Evolutionary conservation across 2,113 vertebrate species (phyloP).

Genomic region (Brevimyrus niger): DNA sequence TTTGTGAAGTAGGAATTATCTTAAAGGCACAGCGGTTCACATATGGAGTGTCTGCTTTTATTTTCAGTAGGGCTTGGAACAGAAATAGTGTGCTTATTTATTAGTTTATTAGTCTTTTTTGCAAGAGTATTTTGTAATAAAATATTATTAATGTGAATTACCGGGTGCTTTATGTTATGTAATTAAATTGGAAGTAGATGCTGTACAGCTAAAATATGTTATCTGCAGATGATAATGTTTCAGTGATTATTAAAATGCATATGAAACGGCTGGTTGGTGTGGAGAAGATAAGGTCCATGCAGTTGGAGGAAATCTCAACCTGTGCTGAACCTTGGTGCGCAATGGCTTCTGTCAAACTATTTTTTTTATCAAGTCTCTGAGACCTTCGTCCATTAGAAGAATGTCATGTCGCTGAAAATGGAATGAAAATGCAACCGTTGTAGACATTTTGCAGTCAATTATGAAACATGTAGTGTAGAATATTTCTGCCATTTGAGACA

Average conservation of each 20-base stretch:
- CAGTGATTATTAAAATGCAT: neutral
- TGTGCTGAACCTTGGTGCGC: neutral
- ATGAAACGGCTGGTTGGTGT: neutral
- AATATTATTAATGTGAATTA: neutral
- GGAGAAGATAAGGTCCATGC: neutral
- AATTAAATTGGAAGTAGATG: neutral
- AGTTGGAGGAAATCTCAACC: neutral
- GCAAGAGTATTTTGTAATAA: neutral
- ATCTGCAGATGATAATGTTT: neutral
- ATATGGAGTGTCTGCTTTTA: neutral
- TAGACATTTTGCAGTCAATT: neutral
- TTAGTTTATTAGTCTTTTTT: neutral
- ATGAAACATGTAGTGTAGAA: neutral
- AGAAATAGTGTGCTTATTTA: neutral
- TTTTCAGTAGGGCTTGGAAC: constrained; percentile 1
- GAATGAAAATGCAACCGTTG: neutral
- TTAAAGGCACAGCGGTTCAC: neutral
- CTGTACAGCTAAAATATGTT: neutral
- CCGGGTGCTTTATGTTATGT: neutral
- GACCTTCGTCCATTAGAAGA: neutral
- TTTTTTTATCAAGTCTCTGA: neutral
- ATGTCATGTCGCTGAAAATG: neutral
- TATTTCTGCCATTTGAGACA: neutral
- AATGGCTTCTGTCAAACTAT: neutral
- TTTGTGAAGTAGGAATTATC: constrained; percentile 20